Conservation (phyloP, 2,113 vertebrate species). For the Chionomys nivalis region DNA sequence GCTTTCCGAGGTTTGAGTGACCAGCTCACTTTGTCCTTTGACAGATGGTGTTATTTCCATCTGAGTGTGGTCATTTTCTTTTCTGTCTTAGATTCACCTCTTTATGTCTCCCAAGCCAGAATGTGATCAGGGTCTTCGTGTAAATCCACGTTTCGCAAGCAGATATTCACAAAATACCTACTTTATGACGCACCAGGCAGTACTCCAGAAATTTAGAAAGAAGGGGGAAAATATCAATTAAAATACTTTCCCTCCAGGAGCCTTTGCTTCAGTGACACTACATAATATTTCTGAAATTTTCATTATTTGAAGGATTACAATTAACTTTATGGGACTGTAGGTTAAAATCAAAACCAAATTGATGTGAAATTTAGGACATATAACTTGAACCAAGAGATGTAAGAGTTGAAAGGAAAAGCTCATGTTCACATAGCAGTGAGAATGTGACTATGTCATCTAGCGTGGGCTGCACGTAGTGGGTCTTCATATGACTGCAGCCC, state of each 20-base stretch:
- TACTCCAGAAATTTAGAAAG: neutral
- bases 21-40: neutral
- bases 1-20: neutral
- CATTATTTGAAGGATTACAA: slow-evolving; percentile 37
- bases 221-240: neutral
- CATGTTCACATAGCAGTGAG: neutral
- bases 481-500: neutral
- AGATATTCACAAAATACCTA: neutral
- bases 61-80: neutral
- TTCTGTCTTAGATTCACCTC: neutral
- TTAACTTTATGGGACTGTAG: neutral
- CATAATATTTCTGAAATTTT: slow-evolving; percentile 22
- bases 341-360: neutral
- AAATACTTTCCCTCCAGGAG: neutral
- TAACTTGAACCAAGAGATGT: slow-evolving; percentile 8
- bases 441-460: neutral
- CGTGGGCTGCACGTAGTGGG: neutral
- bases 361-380: neutral
- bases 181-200: neutral
- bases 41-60: neutral
- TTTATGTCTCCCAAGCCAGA: neutral
- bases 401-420: slow-evolving; percentile 32
- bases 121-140: neutral
- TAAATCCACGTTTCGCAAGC: neutral
- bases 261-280: neutral